Base-by-base conservation (phyloP, 2,113 vertebrate species). In the Rhombomys opimus region DNA sequence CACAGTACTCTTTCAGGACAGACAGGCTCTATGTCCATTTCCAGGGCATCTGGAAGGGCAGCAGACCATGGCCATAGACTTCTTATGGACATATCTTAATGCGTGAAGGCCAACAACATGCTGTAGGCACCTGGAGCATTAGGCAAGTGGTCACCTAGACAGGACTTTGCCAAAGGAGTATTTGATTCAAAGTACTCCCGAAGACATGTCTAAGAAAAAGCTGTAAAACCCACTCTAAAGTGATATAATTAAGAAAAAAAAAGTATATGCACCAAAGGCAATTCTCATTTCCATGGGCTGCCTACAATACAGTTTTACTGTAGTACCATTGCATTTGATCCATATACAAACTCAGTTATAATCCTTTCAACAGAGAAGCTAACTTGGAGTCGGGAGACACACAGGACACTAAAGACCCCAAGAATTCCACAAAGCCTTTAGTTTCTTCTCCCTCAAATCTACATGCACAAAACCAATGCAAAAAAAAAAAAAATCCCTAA, bases 371-470 rank as follows among this genome's bases (percentile, higher is more conserved):
- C 10, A 54, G 57, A 65, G 81, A 82, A 85, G 94, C 41, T 30
- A 68, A 38, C 86, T n/a, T 52, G 27, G 63, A 82, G 18, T 81
- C 78, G 72, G 68, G 89, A 57, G 77, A 94, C 22, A n/a, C 70
- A 80, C 4, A 30, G 57, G 20, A 50, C 75, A 23, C 46, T 35
- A 59, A 85, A n/a, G 78, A 54, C 75, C 32, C 76, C 67, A 35
- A 77, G 61, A 95, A 78, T 41, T n/a, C 70, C n/a, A 9, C 22
- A 57, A 23, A 11, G 78, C n/a, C 54, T 77, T 92, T 70, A n/a
- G 81, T 67, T 95, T 89, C 90, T 93, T 52, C 76, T 81, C 50
- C n/a, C 30, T 94, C 78, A 93, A 96, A 93, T 80, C 65, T 77
- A 70, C n/a, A 86, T 20, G 18, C 35, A 88, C 30, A 86, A 97